A percentile compares a stretch with the other conserved stretches of the same genome.
phyloP scores from a whole-genome alignment of 2,797 vertebrate species.

The Aselliscus stoliczkanus region DNA sequence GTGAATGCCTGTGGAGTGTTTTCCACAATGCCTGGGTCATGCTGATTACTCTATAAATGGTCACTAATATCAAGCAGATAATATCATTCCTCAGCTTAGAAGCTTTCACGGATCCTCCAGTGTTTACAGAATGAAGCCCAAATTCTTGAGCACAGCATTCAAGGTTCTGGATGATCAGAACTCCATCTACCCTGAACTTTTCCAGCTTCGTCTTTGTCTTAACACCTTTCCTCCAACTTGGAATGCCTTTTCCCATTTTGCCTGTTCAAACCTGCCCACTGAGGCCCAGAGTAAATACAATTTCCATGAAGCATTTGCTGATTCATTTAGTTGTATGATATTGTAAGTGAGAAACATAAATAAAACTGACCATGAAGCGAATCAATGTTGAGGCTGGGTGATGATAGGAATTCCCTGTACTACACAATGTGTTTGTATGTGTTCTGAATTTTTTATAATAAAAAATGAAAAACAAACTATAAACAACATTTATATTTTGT shows the following conservation, averaged over 20 bases:
- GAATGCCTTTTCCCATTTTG: not conserved
- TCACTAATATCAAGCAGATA: not conserved
- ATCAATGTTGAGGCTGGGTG: not conserved
- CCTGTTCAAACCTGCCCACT: constrained; percentile 7
- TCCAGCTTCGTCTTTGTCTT: not conserved
- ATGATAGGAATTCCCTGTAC: not conserved
- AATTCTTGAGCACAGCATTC: not conserved
- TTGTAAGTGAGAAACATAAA: not conserved
- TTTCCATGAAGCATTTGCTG: constrained; percentile 27
- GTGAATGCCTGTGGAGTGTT: not conserved
- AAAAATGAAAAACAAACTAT: not conserved
- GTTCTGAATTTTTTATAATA: not conserved
- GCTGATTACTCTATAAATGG: not conserved
- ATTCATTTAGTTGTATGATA: not conserved
- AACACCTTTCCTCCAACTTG: not conserved
- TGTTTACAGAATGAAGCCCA: not conserved
- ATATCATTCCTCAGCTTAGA: not conserved
- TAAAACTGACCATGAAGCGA: not conserved
- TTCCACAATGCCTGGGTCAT: not conserved
- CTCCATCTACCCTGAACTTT: not conserved
- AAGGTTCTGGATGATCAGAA: not conserved
- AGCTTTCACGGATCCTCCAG: not conserved
- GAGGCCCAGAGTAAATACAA: not conserved
- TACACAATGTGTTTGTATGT: not conserved
- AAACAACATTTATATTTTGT: not conserved